Percentiles rank a stretch among this genome's conserved stretches.
phyloP scores from a whole-genome alignment of 2,113 vertebrate species.

The Sturnira hondurensis region DNA sequence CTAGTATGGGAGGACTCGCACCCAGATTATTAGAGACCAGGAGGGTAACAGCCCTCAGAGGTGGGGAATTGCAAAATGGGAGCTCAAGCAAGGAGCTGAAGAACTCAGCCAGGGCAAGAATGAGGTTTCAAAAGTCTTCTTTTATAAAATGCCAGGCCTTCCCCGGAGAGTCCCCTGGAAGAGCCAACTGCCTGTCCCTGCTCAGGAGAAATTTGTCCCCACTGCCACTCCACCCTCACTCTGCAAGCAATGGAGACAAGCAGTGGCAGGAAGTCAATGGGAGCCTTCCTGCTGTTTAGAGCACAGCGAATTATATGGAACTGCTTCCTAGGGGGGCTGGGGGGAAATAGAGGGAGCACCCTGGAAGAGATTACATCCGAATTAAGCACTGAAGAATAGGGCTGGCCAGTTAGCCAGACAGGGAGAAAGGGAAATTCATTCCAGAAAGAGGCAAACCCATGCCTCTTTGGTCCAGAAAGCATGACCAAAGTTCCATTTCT shows the following conservation, averaged over 20 bases:
- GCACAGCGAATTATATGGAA: background rate
- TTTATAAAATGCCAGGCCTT: background rate
- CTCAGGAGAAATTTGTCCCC: background rate
- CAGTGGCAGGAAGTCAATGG: background rate
- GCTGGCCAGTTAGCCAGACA: background rate
- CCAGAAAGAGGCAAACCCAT: background rate
- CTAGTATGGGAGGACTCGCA: background rate
- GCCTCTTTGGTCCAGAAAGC: background rate
- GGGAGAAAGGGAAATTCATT: background rate
- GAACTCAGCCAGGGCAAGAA: background rate
- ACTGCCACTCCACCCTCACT: background rate
- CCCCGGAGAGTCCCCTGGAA: background rate
- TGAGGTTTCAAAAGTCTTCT: background rate
- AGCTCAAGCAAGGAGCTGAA: background rate
- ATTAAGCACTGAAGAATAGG: background rate
- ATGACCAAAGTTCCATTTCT: background rate
- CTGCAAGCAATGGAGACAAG: too few relatives aligned
- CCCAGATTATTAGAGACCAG: background rate
- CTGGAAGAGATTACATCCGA: background rate
- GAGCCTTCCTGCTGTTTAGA: background rate
- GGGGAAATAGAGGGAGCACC: background rate
- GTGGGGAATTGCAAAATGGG: background rate
- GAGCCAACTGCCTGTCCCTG: background rate
- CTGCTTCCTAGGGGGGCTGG: too few relatives aligned
- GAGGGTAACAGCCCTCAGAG: background rate